Base-by-base conservation (phyloP, 1,140 invertebrate species). In the Drosophila ficusphila region DNA sequence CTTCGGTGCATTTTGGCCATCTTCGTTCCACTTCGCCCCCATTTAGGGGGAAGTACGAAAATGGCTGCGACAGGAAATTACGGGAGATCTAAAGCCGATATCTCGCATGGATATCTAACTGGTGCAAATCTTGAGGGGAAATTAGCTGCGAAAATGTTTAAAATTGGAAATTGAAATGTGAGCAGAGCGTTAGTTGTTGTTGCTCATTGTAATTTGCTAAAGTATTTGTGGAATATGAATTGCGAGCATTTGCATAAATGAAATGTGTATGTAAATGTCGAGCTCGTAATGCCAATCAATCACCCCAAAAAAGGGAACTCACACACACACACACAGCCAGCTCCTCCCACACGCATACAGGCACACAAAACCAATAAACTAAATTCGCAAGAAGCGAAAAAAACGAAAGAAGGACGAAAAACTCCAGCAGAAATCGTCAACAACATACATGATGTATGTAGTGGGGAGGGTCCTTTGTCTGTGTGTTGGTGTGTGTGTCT, bases 151-250 rank as follows among this genome's bases (percentile, higher is more conserved):
- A 88, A 78, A 88, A 88, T 89, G 76, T 67, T 79, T 69, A 72
- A 60, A 76, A 68, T 73, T 64, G 49, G 71, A 74, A 73, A 74
- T 75, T 74, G 48, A 76, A 76, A 77, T 74, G 70, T 47, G 70
- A 64, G 47, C 48, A 23, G 34, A 47, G 39, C 21, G 34, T 14
- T 48, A 16, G 34, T 39, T 60, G 47, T 27, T 31, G 29, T 11
- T 61, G 62, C 16, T 86, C 73, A 86, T 86, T 86, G 81, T 86
- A 86, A 86, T 86, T 86, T 79, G 77, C 67, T 65, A 49, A 86
- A 86, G 82, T 88, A 86, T 86, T 81, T 86, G 81, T 74, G 82
- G 81, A 86, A 86, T 86, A 86, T 86, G 81, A 88, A 88, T 88
- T 89, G 77, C 83, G 74, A 88, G 78, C 79, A 88, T 88, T 88